These are phyloP conservation scores for Eurystomus gularis DNA, from an alignment of 2,113 vertebrate genomes.

Conservation along the genomic window DNA sequence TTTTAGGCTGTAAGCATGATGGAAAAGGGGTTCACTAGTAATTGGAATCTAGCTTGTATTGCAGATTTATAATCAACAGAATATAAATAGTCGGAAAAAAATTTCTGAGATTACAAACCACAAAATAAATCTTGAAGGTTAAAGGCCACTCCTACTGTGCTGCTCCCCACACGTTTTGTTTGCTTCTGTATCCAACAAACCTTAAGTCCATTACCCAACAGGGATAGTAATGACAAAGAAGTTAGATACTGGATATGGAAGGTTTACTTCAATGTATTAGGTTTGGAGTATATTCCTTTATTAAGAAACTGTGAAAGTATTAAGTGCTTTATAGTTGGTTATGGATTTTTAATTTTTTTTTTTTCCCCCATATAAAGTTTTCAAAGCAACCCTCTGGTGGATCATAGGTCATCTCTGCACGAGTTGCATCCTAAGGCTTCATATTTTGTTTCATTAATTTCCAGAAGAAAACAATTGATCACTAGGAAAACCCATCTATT, in stretches of 20 bases:
- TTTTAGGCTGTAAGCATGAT: background rate
- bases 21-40: background rate
- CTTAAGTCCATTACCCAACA: fast-evolving
- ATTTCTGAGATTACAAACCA: background rate
- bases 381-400: background rate
- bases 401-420: background rate
- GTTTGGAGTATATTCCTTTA: background rate
- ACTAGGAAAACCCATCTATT: background rate
- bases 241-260: background rate
- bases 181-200: background rate
- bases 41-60: background rate
- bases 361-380: background rate
- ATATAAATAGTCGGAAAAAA: background rate
- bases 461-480: background rate
- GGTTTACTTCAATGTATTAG: background rate
- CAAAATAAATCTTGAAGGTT: background rate
- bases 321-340: background rate
- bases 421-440: background rate
- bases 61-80: background rate
- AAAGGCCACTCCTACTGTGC: background rate
- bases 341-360: background rate
- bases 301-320: background rate
- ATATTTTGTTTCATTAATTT: background rate
- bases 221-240: background rate
- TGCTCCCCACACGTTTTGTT: background rate